Base-by-base conservation (phyloP, 1,140 invertebrate genomes). In the Neodiprion lecontei region DNA sequence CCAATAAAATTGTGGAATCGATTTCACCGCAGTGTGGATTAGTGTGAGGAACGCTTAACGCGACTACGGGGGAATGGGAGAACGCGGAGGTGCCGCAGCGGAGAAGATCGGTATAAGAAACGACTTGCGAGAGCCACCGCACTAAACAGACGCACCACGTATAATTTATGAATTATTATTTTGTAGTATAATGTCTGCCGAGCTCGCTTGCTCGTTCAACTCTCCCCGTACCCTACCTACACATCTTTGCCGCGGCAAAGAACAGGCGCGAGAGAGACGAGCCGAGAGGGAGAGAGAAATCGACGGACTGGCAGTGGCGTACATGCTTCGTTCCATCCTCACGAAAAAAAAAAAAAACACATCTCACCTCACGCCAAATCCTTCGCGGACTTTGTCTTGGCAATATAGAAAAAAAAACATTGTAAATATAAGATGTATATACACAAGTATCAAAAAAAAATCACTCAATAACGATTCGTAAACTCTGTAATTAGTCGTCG, bases 121-220 rank as follows among this genome's bases (percentile, higher is more conserved):
- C 53, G 53, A 61, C 53, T 61, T 17, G 53, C 53, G 53, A 61
- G 67, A 53, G 75, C 76, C 78, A 75, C 74, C 76, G 76, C 77
- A 79, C 82, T 82, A 83, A 84, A 80, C 81, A 80, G 80, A 81
- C 79, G 77, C 72, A 77, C 77, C 81, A 79, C 78, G 80, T 83
- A 85, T 85, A 84, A 86, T 86, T 85, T 84, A 86, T 85, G 84
- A 86, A 85, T 86, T 86, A 86, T 86, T 84, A 85, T 85, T 86
- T 84, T 81, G 82, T 82, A 80, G 79, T 80, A 81, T 84, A 84
- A 83, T 86, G 82, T 84, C 76, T 76, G 76, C 67, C 69, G 77
- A 47, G 72, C 68, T 61, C 53, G 53, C 53, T 9, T 61, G 53
- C 53, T 61, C 53, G 53, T 61, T 61, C 53, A 61, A 61, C 53